Base-by-base conservation (phyloP, 1,140 invertebrate species). In the Xylocopa sonorina region DNA sequence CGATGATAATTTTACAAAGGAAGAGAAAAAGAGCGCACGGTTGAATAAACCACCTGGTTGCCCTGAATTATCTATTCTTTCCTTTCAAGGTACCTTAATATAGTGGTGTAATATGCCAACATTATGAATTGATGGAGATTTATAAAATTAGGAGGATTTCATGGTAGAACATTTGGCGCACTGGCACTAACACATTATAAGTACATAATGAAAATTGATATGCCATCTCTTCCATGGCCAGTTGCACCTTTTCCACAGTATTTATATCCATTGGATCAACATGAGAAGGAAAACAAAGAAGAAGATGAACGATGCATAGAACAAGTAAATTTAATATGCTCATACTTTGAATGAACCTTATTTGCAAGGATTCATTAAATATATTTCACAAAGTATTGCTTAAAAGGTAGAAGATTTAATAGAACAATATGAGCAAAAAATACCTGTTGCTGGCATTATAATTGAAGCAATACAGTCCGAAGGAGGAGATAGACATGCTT, bases 111-210 rank as follows among this genome's bases (percentile, higher is more conserved):
- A 21, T n/a, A 18, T 34, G 1, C 32, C 1, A 27, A 48, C 24
- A 27, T 3, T 34, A 46, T 16, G 21, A 73, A 53, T 43, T 73
- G 10, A 78, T 73, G 3, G n/a, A 60, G 38, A 73, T 63, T 32
- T 62, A 32, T 34, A 16, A 63, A 55, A 62, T 73, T 63, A 78
- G 76, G 76, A 27, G 76, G 48, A 63, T 78, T 16, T 78, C 67
- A 78, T 73, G 76, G 76, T 34, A 78, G 76, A 46, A 78, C 76
- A 2, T 78, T 78, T 51, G 76, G 57, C 46, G 76, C 76, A 46
- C 3, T 78, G 32, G 76, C 76, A 46, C 1, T 78, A 50, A 43
- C 76, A 9, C 76, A 78, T 43, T 63, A 24, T 46, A 78, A 63
- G 14, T 73, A 73, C 6, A 63, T 55, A n/a, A 62, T 46, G 67